Percentiles rank a stretch among this genome's conserved stretches.
phyloP scores from a whole-genome alignment of 2,888 invertebrate species.

The Orthosia gothica region DNA sequence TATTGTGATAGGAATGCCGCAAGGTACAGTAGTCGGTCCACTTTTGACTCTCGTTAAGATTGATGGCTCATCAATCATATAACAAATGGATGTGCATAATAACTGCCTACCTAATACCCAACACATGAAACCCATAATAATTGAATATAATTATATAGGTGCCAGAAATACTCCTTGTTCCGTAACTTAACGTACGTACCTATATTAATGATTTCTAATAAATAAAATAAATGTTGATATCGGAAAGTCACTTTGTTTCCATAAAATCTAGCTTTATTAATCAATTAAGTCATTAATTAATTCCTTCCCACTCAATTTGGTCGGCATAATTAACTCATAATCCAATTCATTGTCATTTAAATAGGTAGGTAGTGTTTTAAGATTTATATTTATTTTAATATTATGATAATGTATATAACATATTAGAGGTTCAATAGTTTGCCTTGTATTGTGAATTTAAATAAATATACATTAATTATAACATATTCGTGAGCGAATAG shows the following conservation, averaged over 20 bases:
- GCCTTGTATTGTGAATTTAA: not conserved
- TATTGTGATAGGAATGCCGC: not conserved
- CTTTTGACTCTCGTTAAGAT: not conserved
- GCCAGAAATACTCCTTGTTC: not conserved
- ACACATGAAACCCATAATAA: not conserved
- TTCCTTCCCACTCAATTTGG: not conserved
- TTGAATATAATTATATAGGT: not conserved
- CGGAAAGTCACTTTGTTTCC: not conserved
- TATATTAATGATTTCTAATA: not conserved
- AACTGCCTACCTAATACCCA: not conserved
- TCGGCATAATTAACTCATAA: not conserved
- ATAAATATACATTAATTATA: not conserved
- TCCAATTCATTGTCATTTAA: slow-evolving; percentile 1
- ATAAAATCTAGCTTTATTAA: not conserved
- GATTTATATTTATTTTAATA: slow-evolving; percentile 2
- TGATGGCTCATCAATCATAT: not conserved
- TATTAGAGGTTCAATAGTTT: not conserved
- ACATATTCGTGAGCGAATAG: not conserved
- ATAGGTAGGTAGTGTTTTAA: not conserved
- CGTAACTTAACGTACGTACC: too few species aligned
- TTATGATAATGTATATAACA: slow-evolving; percentile 1
- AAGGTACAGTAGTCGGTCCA: slow-evolving; percentile 6
- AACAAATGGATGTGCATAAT: not conserved
- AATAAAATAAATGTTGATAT: not conserved
- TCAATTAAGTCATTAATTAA: slow-evolving; percentile 16